Percentiles rank a stretch among this genome's conserved stretches.
Conservation (phyloP, 1,140 invertebrate genomes). For the Fragariocoptes setiger region DNA sequence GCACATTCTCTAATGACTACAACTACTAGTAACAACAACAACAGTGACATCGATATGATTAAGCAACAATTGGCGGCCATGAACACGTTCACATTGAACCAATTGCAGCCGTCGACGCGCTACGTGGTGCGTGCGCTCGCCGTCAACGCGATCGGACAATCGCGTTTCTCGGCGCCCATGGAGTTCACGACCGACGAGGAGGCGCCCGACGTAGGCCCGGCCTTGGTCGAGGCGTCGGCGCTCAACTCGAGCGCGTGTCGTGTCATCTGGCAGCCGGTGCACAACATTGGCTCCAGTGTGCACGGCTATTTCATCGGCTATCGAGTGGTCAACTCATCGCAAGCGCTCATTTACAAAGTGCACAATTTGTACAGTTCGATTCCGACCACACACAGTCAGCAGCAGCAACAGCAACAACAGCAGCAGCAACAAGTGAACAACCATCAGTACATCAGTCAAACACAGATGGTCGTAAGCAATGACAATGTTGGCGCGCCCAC, state of each 20-base stretch:
- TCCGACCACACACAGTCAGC: background rate
- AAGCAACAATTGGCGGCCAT: background rate
- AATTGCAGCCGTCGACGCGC: background rate
- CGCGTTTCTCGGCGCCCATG: background rate
- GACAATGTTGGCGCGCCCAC: background rate
- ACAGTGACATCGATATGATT: background rate
- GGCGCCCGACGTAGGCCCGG: background rate
- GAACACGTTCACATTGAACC: background rate
- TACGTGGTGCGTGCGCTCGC: background rate
- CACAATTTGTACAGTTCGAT: too few species aligned
- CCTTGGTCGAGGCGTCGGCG: background rate
- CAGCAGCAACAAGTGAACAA: background rate
- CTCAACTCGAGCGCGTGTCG: background rate
- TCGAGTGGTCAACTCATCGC: background rate
- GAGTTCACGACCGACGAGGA: background rate
- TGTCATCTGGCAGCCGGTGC: background rate
- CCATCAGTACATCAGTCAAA: background rate
- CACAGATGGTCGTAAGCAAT: background rate
- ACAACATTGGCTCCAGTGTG: background rate
- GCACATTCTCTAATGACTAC: background rate
- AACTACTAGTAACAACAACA: background rate
- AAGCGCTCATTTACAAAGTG: background rate
- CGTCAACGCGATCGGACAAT: background rate
- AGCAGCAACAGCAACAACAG: background rate
- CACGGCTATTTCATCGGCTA: background rate